Evolutionary conservation across 2,888 invertebrate species (phyloP).

Genomic region (Leucophenga maculata): DNA sequence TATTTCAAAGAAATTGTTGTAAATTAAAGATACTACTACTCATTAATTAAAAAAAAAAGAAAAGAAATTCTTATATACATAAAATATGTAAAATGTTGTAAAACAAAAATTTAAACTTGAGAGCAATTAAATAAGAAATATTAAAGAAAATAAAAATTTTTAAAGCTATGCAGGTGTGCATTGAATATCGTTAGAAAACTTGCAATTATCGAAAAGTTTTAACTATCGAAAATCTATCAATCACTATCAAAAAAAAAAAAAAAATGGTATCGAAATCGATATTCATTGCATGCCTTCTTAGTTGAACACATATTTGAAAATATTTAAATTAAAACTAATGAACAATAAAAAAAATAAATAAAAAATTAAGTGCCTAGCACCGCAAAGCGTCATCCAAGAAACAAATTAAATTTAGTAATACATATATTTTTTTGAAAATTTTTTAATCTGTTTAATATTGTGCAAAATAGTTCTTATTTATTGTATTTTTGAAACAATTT

Average conservation of each 20-base stretch:
- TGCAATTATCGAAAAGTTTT: no score
- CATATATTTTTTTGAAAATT: not conserved
- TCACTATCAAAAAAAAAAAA: no score
- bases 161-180: no score
- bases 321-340: not conserved
- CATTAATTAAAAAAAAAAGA: conserved; percentile 10
- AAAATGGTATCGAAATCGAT: no score
- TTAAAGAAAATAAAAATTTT: no score
- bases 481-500: no score
- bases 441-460: conserved; percentile 18
- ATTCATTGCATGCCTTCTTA: no score
- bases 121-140: not conserved
- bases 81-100: not conserved
- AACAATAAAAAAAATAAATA: conserved; percentile 12
- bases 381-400: conserved; percentile 11
- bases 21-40: not conserved
- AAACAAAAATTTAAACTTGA: not conserved
- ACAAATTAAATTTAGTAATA: conserved; percentile 8
- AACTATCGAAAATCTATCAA: no score
- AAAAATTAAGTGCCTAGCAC: conserved; percentile 25
- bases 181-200: no score
- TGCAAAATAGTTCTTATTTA: no score
- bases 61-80: no score
- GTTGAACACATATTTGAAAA: no score
- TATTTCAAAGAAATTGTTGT: conserved; percentile 27